Percentiles rank a stretch among this genome's conserved stretches.
These are phyloP conservation scores for Acyrthosiphon pisum DNA, from an alignment of 1,140 invertebrate genomes.

Conservation along the genomic window DNA sequence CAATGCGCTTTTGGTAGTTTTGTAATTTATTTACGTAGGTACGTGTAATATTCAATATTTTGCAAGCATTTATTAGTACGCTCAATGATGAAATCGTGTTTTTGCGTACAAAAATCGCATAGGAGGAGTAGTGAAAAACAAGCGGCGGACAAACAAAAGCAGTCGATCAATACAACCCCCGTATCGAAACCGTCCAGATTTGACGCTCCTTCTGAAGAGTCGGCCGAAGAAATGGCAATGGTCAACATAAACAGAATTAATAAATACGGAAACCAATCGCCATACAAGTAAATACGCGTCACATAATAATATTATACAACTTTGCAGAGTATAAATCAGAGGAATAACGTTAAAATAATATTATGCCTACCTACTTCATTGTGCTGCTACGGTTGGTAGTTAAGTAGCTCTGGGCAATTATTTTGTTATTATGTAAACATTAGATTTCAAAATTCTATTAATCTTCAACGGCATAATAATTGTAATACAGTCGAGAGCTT, in stretches of 20 bases:
- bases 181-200: slow-evolving; percentile 54
- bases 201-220: slow-evolving; percentile 48
- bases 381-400: not conserved
- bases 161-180: slow-evolving; percentile 42
- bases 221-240: slow-evolving; percentile 51
- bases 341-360: not conserved
- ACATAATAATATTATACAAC: not conserved
- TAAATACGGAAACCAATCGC: slow-evolving; percentile 50
- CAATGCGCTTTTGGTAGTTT: not conserved
- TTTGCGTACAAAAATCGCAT: not conserved
- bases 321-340: not conserved
- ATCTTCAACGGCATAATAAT: not conserved
- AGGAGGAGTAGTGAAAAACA: slow-evolving; percentile 47
- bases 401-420: not conserved
- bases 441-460: not conserved
- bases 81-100: not conserved
- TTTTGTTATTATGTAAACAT: not conserved
- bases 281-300: slow-evolving; percentile 31
- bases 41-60: not conserved
- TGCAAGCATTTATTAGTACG: not conserved
- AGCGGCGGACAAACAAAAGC: slow-evolving; percentile 41
- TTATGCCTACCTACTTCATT: not conserved
- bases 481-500: not conserved
- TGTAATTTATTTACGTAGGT: not conserved
- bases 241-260: slow-evolving; percentile 46